phyloP scores from a whole-genome alignment of 1,140 invertebrate genomes.

The Phthorimaea operculella region DNA sequence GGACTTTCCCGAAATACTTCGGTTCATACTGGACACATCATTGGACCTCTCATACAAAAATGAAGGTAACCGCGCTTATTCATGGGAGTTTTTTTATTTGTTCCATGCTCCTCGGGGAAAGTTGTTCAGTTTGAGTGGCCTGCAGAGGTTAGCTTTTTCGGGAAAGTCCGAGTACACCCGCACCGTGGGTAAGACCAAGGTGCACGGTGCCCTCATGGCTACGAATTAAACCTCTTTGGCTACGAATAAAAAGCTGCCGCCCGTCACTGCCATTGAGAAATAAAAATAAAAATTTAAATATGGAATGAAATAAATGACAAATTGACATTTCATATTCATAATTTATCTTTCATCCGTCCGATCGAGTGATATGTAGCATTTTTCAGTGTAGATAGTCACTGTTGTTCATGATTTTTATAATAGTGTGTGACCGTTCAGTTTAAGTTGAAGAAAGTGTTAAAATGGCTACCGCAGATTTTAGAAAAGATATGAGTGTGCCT shows the following conservation, averaged over 20 bases:
- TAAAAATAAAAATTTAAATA: conserved; percentile 35
- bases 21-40: too few species aligned
- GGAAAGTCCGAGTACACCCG: too few species aligned
- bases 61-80: too few species aligned
- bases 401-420: conserved; percentile 54
- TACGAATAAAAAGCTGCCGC: neutral
- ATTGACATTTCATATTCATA: conserved; percentile 33
- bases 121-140: too few species aligned
- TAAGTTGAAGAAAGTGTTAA: conserved; percentile 44
- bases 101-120: too few species aligned
- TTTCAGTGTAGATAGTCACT: conserved; percentile 42
- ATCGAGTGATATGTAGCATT: conserved; percentile 54
- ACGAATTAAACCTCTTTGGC: too few species aligned
- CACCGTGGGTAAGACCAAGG: too few species aligned
- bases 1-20: too few species aligned
- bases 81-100: too few species aligned
- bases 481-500: conserved; percentile 55
- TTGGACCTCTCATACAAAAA: too few species aligned
- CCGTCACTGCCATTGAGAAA: conserved; percentile 16
- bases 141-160: too few species aligned
- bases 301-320: conserved; percentile 40
- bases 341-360: conserved; percentile 14
- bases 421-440: conserved; percentile 40
- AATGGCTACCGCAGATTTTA: conserved; percentile 62
- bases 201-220: too few species aligned